These are phyloP conservation scores for Chouioia cunea DNA, from an alignment of 2,888 invertebrate genomes.

Conservation along the genomic window DNA sequence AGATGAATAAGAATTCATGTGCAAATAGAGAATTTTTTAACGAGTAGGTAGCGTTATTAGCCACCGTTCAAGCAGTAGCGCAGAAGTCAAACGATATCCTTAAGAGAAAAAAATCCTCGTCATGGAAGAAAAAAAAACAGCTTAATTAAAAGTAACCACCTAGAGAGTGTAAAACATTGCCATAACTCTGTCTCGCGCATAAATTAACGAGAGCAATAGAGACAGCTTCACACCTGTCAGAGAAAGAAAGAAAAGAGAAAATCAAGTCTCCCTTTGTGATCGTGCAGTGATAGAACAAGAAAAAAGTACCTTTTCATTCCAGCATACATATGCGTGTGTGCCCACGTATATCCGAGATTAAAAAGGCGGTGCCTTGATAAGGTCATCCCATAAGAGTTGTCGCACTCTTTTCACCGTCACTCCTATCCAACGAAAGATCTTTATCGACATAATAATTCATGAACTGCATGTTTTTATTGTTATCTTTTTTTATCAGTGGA, in stretches of 20 bases:
- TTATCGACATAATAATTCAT: too few relatives aligned
- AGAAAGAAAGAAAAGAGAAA: not conserved
- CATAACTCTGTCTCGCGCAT: not conserved
- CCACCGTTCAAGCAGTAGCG: too few relatives aligned
- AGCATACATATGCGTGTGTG: not conserved
- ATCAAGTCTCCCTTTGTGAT: conserved; percentile 23
- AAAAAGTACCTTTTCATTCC: conserved; percentile 26
- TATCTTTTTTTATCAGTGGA: too few relatives aligned
- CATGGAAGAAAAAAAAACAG: not conserved
- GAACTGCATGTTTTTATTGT: too few relatives aligned
- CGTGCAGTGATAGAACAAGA: conserved; percentile 3
- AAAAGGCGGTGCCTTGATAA: conserved; percentile 30
- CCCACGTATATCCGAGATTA: conserved; percentile 29
- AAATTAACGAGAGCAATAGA: conserved; percentile 16
- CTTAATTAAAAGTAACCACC: conserved; percentile 18
- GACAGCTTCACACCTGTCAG: conserved; percentile 51
- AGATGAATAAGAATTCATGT: too few relatives aligned
- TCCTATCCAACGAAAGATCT: too few relatives aligned
- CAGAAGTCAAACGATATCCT: too few relatives aligned
- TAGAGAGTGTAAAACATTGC: not conserved
- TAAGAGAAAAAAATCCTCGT: too few relatives aligned
- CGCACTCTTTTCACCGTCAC: too few relatives aligned
- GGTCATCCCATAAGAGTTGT: conserved; percentile 3
- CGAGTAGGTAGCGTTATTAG: too few relatives aligned
- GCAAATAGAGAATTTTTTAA: too few relatives aligned